A percentile compares a stretch with the other conserved stretches of the same genome.
phyloP scores from a whole-genome alignment of 2,888 invertebrate species.

The Thyatira batis region DNA sequence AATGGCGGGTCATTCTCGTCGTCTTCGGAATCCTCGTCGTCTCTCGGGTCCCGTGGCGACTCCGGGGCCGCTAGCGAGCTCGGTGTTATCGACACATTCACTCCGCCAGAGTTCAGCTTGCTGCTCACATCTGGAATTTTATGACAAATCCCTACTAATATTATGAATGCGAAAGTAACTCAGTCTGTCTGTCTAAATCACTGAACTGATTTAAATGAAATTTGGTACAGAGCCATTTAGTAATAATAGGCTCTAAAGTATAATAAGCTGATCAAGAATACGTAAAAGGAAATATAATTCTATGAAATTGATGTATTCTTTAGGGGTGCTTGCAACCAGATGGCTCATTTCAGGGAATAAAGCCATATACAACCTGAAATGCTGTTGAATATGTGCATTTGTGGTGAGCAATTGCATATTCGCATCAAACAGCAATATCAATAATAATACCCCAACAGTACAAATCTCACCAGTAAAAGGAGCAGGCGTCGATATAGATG shows the following conservation, averaged over 20 bases:
- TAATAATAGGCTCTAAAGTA: neutral
- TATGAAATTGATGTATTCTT: too few species aligned
- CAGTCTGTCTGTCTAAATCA: too few species aligned
- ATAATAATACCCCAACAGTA: too few species aligned
- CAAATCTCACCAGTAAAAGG: constrained; percentile 61
- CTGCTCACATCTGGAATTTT: constrained; percentile 68
- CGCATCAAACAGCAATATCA: too few species aligned
- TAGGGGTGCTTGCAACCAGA: too few species aligned
- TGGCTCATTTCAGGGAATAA: too few species aligned
- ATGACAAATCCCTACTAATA: too few species aligned
- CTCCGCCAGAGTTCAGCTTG: constrained; percentile 79
- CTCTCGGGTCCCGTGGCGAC: constrained; percentile 72
- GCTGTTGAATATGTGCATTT: neutral
- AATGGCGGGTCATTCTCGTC: constrained; percentile 84
- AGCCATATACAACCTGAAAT: constrained; percentile 1
- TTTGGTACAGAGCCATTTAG: too few species aligned
- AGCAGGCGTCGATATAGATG: constrained; percentile 45
- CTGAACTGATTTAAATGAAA: too few species aligned
- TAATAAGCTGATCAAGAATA: too few species aligned
- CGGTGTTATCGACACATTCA: constrained; percentile 80
- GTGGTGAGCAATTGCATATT: neutral
- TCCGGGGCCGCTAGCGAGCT: constrained; percentile 80
- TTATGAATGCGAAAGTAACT: too few species aligned
- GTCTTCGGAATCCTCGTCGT: constrained; percentile 83
- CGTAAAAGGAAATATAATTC: too few species aligned